Evolutionary conservation across 2,113 vertebrate genomes (phyloP), one percentile per base, ranked within the genome.

Genomic region (Gnathonemus longibarbis): DNA sequence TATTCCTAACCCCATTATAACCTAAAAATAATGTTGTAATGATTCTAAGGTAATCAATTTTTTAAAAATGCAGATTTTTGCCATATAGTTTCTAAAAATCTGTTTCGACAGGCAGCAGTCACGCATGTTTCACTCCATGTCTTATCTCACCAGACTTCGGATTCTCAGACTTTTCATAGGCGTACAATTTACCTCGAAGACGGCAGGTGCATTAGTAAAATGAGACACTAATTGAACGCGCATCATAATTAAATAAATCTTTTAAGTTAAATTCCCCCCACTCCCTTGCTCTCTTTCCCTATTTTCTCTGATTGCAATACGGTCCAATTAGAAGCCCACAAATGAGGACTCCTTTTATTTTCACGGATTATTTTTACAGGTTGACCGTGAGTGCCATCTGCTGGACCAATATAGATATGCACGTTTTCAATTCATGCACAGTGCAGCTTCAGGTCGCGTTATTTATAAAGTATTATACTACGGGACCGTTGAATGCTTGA

Each of bases 331-430:
- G 13, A 46, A 39, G 6, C 49, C 24, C 49, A 13, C 13, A 31
- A 48, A 27, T 39, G 0, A 39, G 85, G 35, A 6, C 5, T 5
- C 50, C 11, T 53, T 52, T 13, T 35, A 49, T 31, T 17, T 77
- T 39, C 70, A 13, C 0, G 70, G 62, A 66, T 66, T 90, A 52
- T 70, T 53, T 89, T 89, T 21, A 88, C 50, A 93, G 48, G 13
- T 17, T 52, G 88, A 86, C 39, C 77, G 9, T 89, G 48, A 87
- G 83, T 2, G 90, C 92, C 93, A 92, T 91, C 94, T 94, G 91
- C 39, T 92, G 92, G 94, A 88, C 19, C 62, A 52, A n/a, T 56
- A 24, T 27, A 31, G 48, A 42, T 84, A 74, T 5, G 53, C 11
- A 35, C 74, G 74, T 39, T 19, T 15, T 48, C 10, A 84, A 21